phyloP scores from a whole-genome alignment of 2,113 vertebrate species.

The Calyptommatus sinebrachiatus region DNA sequence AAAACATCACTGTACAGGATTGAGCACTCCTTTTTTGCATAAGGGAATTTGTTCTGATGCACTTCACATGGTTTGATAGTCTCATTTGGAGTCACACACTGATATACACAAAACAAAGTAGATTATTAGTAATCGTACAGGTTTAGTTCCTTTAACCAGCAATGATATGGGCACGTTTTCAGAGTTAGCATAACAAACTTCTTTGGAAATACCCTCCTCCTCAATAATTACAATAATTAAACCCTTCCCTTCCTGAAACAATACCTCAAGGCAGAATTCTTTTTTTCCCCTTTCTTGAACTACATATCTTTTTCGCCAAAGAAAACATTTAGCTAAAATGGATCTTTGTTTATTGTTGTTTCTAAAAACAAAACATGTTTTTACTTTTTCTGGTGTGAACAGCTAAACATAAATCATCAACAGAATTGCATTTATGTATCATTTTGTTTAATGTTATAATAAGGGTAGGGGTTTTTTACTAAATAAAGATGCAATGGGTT shows the following conservation, averaged over 20 bases:
- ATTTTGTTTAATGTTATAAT: slow-evolving; percentile 30
- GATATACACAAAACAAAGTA: slow-evolving; percentile 38
- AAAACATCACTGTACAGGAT: slow-evolving; percentile 95
- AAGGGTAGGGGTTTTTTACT: slow-evolving; percentile 22
- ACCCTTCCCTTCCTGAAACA: background rate
- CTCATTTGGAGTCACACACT: slow-evolving; percentile 89
- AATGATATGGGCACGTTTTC: too few relatives aligned
- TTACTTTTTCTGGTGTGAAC: slow-evolving; percentile 37
- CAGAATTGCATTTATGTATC: slow-evolving; percentile 39
- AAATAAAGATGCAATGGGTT: slow-evolving; percentile 35
- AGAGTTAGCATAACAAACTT: too few relatives aligned
- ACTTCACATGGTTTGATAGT: slow-evolving; percentile 90
- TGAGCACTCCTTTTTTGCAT: slow-evolving; percentile 95
- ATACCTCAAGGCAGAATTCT: background rate
- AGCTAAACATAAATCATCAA: slow-evolving; percentile 58
- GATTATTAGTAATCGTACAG: too few relatives aligned
- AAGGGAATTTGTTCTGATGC: slow-evolving; percentile 93
- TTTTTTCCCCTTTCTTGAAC: background rate
- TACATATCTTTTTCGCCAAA: background rate
- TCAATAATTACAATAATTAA: background rate
- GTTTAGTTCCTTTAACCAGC: too few relatives aligned
- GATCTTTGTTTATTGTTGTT: slow-evolving; percentile 14
- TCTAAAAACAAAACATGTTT: slow-evolving; percentile 44
- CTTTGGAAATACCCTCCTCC: background rate
- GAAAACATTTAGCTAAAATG: background rate